phyloP scores from a whole-genome alignment of 2,797 vertebrate genomes.

The Ataeniobius toweri region DNA sequence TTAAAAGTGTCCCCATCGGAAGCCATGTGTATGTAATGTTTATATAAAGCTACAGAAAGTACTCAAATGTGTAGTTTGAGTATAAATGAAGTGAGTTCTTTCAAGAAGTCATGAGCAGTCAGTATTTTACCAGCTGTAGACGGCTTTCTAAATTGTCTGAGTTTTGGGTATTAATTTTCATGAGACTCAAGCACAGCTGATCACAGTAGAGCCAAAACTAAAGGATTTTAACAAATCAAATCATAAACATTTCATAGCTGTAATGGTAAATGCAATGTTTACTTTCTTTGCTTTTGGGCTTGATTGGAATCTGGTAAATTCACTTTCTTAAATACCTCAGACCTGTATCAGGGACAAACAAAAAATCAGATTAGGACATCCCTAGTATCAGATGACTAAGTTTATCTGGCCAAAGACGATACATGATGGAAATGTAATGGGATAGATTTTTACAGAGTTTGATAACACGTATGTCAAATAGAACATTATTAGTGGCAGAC shows the following conservation, averaged over 20 bases:
- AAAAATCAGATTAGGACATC: not conserved
- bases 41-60: slow-evolving; percentile 7
- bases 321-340: not conserved
- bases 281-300: not conserved
- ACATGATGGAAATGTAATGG: not conserved
- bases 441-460: not conserved
- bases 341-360: not conserved
- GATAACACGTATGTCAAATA: not conserved
- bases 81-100: not conserved
- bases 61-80: not conserved
- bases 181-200: not conserved
- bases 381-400: not conserved
- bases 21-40: slow-evolving; percentile 1
- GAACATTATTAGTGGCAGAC: not conserved
- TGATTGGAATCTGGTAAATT: not conserved
- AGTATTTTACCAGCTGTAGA: not conserved
- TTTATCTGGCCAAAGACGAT: not conserved
- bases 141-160: not conserved
- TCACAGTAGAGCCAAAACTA: not conserved
- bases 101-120: not conserved
- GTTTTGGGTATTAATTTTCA: not conserved
- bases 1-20: slow-evolving; percentile 5
- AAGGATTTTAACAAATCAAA: not conserved
- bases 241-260: not conserved
- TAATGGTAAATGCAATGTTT: not conserved